A percentile compares a stretch with the other conserved stretches of the same genome.
Conservation (phyloP, 2,797 vertebrate species). For the Zalophus californianus region DNA sequence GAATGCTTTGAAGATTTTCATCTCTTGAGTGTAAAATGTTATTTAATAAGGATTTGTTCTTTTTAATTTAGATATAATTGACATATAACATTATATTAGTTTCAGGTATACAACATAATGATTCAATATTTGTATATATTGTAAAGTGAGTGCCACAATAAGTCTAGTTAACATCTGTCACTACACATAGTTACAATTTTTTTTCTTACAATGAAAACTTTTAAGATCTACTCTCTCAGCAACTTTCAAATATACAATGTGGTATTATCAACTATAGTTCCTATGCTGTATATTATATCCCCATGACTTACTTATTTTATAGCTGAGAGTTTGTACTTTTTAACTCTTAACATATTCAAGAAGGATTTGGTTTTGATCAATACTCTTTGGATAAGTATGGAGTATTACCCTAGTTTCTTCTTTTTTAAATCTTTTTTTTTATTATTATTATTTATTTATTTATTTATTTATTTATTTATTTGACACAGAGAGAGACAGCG, state of each 20-base stretch:
- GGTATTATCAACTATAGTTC: not conserved
- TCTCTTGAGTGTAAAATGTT: conserved; percentile 43
- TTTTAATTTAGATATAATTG: conserved; percentile 6
- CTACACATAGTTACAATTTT: not conserved
- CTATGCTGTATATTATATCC: not conserved
- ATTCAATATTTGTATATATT: not conserved
- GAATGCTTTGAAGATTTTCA: conserved; percentile 77
- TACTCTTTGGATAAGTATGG: conserved; percentile 33
- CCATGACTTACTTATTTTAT: not conserved
- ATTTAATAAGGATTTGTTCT: conserved; percentile 44
- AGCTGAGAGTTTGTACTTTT: not conserved
- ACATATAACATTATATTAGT: not conserved
- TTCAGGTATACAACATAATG: not conserved
- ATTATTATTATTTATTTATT: too few relatives aligned
- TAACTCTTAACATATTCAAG: conserved; percentile 54
- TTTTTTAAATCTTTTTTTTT: too few relatives aligned
- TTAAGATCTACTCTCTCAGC: not conserved
- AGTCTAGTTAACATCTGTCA: not conserved
- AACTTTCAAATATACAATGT: not conserved
- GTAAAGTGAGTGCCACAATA: not conserved
- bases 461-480: too few relatives aligned
- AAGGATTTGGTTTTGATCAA: conserved; percentile 68
- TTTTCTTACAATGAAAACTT: not conserved
- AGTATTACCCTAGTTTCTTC: not conserved
- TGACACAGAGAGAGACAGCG: too few relatives aligned